Conservation (phyloP, 64 coral and sea anemone species). For the Porites australiensis region DNA sequence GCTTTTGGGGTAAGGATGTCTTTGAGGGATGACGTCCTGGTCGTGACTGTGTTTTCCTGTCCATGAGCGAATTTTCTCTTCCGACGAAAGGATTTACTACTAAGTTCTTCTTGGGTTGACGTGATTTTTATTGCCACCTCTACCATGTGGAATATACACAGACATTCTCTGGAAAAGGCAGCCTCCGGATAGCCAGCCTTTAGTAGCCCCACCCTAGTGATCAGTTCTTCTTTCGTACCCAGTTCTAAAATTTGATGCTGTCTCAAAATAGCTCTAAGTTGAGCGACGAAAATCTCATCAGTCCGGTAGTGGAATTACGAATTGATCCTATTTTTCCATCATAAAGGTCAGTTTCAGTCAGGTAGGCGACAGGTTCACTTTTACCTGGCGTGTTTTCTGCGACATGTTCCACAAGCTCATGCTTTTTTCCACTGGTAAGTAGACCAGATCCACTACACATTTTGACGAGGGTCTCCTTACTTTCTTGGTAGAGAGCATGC, state of each 20-base stretch:
- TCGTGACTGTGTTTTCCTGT: not conserved
- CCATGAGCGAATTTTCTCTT: constrained; percentile 1
- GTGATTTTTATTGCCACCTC: not conserved
- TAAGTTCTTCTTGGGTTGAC: not conserved
- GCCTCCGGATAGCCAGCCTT: constrained; percentile 60
- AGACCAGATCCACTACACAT: constrained; percentile 14
- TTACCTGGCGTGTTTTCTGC: not conserved
- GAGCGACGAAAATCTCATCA: constrained; percentile 49
- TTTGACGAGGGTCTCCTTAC: constrained; percentile 3
- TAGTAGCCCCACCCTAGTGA: constrained; percentile 55
- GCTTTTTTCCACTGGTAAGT: constrained; percentile 25
- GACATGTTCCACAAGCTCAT: constrained; percentile 55
- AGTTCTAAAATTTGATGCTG: constrained; percentile 35
- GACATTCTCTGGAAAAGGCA: constrained; percentile 62
- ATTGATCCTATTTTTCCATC: constrained; percentile 2
- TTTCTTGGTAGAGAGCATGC: constrained; percentile 60
- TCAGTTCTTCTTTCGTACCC: constrained; percentile 74
- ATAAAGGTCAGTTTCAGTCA: constrained; percentile 28
- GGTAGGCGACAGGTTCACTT: not conserved
- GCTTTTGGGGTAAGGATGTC: not conserved
- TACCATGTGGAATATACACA: constrained; percentile 51
- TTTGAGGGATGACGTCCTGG: not conserved
- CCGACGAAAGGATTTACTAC: not conserved
- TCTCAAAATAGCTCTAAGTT: constrained; percentile 57
- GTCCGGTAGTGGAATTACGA: constrained; percentile 43